phyloP scores from a whole-genome alignment of 2,113 vertebrate genomes.

The Origma solitaria region DNA sequence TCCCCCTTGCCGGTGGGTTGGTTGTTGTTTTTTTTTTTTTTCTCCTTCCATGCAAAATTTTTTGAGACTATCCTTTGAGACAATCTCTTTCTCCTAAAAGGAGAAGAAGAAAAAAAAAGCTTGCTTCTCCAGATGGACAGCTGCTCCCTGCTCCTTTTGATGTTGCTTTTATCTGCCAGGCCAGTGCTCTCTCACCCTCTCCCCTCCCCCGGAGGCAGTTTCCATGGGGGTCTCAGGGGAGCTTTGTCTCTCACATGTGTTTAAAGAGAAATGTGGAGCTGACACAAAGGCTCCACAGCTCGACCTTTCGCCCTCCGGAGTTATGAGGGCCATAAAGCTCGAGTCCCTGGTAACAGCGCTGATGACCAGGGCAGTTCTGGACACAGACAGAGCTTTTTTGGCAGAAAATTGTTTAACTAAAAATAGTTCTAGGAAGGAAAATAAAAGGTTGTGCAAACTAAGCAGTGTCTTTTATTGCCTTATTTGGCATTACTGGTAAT shows the following conservation, averaged over 20 bases:
- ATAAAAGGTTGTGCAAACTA: slow-evolving; percentile 49
- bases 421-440: slow-evolving; percentile 57
- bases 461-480: slow-evolving; percentile 47
- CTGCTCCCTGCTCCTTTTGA: slow-evolving; percentile 64
- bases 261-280: slow-evolving; percentile 68
- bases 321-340: slow-evolving; percentile 68
- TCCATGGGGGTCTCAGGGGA: slow-evolving; percentile 65
- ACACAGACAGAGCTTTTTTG: slow-evolving; percentile 50
- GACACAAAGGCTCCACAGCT: slow-evolving; percentile 64
- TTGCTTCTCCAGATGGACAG: slow-evolving; percentile 61
- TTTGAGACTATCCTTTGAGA: slow-evolving; percentile 42
- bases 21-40: not conserved
- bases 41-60: slow-evolving; percentile 22
- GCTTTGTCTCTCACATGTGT: slow-evolving; percentile 66
- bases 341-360: slow-evolving; percentile 48
- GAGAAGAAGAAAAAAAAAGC: not conserved
- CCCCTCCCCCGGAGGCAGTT: slow-evolving; percentile 57
- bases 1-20: not conserved
- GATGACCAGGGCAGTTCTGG: slow-evolving; percentile 58
- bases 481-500: slow-evolving; percentile 41
- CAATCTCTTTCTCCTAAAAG: slow-evolving; percentile 36
- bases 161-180: slow-evolving; percentile 62
- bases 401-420: slow-evolving; percentile 65
- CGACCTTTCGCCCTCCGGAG: slow-evolving; percentile 60
- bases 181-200: slow-evolving; percentile 57